phyloP scores from a whole-genome alignment of 2,888 invertebrate species.

The Pseudococcus jackbeardsleyi region DNA sequence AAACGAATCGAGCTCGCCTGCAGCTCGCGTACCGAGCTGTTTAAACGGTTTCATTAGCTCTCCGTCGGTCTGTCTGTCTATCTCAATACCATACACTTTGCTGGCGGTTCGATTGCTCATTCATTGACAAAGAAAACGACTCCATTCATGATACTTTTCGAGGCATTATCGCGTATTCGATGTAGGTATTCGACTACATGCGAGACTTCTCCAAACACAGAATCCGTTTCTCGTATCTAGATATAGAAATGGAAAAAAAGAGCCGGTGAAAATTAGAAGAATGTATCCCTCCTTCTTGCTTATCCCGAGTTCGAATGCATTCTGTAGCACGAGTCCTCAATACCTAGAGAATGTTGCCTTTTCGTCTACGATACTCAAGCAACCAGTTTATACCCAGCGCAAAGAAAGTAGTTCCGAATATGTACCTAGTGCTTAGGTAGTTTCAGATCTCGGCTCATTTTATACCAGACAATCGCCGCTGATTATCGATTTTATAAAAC shows the following conservation, averaged over 20 bases:
- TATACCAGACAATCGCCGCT: conserved; percentile 20
- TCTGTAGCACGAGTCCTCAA: conserved; percentile 15
- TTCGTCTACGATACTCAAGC: background rate
- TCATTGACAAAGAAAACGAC: background rate
- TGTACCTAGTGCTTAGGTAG: background rate
- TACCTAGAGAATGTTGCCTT: conserved; percentile 32
- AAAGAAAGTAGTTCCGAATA: conserved; percentile 15
- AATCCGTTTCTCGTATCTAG: no score
- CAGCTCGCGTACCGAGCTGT: background rate
- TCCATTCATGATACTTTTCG: background rate
- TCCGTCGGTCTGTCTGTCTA: background rate
- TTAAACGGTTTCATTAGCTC: background rate
- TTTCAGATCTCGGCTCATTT: background rate
- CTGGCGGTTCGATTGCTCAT: background rate
- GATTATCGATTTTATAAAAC: conserved; percentile 27
- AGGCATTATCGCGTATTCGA: background rate
- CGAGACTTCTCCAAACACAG: no score
- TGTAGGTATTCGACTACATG: no score
- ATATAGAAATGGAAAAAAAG: background rate
- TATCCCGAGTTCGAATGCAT: background rate
- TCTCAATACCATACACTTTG: background rate
- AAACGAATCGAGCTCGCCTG: background rate
- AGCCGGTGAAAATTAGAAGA: background rate
- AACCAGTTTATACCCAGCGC: conserved; percentile 12
- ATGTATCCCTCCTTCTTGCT: background rate